A percentile compares a stretch with the other conserved stretches of the same genome.
Conservation (phyloP, 1,140 invertebrate genomes). For the Drosophila ficusphila region DNA sequence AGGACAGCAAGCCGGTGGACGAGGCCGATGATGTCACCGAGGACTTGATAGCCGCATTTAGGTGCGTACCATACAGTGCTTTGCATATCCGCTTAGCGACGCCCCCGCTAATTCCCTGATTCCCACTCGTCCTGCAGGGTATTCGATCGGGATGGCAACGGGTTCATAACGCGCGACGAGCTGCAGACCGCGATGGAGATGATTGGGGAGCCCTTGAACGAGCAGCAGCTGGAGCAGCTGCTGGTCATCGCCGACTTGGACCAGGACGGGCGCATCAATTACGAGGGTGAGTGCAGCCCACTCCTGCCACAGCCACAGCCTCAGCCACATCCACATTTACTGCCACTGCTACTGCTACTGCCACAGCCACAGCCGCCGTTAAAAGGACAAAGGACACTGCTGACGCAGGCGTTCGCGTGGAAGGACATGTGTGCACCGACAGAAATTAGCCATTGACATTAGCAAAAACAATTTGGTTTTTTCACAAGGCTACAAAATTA, state of each 20-base stretch:
- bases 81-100: background rate
- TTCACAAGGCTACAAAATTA: no score
- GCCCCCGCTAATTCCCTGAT: background rate
- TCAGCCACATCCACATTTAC: no score
- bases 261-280: constrained; percentile 91
- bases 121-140: constrained; percentile 85
- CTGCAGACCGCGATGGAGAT: constrained; percentile 90
- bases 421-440: constrained; percentile 34
- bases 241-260: constrained; percentile 90
- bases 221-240: constrained; percentile 89
- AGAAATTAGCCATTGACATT: constrained; percentile 2
- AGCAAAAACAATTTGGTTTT: no score
- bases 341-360: no score
- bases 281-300: constrained; percentile 88
- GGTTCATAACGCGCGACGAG: constrained; percentile 91
- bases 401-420: constrained; percentile 47
- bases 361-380: background rate
- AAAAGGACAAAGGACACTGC: constrained; percentile 44
- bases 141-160: constrained; percentile 91
- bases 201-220: constrained; percentile 90
- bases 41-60: constrained; percentile 90
- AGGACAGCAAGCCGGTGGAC: constrained; percentile 70
- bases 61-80: constrained; percentile 81
- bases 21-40: constrained; percentile 88
- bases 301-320: background rate